Evolutionary conservation across 2,888 invertebrate species (phyloP).

Genomic region (Toxonevra muliebris): DNA sequence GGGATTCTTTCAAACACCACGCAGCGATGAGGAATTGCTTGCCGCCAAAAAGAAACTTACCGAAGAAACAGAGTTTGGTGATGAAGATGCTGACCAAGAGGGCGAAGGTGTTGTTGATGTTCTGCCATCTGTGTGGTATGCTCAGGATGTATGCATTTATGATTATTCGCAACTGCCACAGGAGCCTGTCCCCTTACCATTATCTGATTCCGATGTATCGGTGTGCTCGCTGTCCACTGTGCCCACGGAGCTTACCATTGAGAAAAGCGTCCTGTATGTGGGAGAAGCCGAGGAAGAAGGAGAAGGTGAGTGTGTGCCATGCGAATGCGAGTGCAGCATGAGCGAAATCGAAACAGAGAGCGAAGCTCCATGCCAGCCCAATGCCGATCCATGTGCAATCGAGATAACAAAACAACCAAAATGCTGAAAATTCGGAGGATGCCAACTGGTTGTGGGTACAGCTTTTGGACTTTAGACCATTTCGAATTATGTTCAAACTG

Average conservation of each 20-base stretch:
- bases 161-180: conserved; percentile 76
- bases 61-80: conserved; percentile 35
- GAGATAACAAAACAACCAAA: conserved; percentile 41
- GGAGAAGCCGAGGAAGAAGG: conserved; percentile 53
- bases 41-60: conserved; percentile 24
- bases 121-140: conserved; percentile 72
- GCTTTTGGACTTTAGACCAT: too few species aligned
- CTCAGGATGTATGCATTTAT: conserved; percentile 74
- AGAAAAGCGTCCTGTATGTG: conserved; percentile 42
- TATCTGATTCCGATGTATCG: conserved; percentile 69
- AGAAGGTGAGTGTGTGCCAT: conserved; percentile 51
- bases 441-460: too few species aligned
- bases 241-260: conserved; percentile 39
- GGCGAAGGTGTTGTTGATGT: conserved; percentile 46
- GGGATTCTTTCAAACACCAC: conserved; percentile 72
- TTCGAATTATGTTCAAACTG: too few species aligned
- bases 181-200: conserved; percentile 73
- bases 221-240: conserved; percentile 54
- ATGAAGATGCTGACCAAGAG: conserved; percentile 50
- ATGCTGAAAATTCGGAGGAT: too few species aligned
- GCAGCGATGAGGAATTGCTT: conserved; percentile 3
- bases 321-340: conserved; percentile 44
- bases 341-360: conserved; percentile 48
- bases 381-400: conserved; percentile 52
- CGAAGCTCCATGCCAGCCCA: conserved; percentile 45